Evolutionary conservation across 2,797 vertebrate species (phyloP).

Genomic region (Diglossa cyanea): DNA sequence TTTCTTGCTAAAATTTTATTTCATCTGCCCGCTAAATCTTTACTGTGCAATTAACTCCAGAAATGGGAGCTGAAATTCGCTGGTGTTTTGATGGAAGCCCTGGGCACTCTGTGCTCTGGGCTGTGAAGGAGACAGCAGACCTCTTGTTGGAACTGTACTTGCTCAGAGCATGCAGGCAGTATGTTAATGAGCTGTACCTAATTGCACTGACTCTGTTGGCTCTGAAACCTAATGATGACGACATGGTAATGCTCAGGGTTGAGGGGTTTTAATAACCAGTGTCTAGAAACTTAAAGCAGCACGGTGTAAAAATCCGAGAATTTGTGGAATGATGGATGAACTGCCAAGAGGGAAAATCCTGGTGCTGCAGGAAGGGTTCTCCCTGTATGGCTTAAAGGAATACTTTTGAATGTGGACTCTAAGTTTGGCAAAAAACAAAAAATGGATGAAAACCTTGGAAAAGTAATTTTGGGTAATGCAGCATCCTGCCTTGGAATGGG

Average conservation of each 20-base stretch:
- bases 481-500: not conserved
- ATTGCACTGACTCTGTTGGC: not conserved
- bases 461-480: not conserved
- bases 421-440: not conserved
- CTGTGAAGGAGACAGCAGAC: not conserved
- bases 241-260: not conserved
- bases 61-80: not conserved
- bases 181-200: not conserved
- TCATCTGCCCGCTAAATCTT: not conserved
- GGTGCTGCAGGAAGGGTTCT: not conserved
- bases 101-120: not conserved
- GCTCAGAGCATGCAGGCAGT: not conserved
- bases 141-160: not conserved
- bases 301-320: not conserved
- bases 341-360: not conserved
- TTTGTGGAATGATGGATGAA: accelerated
- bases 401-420: not conserved
- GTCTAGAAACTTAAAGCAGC: not conserved
- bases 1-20: not conserved
- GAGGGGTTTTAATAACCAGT: not conserved
- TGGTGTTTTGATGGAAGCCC: not conserved
- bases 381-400: not conserved
- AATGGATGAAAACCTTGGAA: not conserved
- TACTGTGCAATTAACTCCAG: not conserved
- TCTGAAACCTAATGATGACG: not conserved